Base-by-base conservation (phyloP, 2,888 invertebrate genomes). In the Phlogophora meticulosa region DNA sequence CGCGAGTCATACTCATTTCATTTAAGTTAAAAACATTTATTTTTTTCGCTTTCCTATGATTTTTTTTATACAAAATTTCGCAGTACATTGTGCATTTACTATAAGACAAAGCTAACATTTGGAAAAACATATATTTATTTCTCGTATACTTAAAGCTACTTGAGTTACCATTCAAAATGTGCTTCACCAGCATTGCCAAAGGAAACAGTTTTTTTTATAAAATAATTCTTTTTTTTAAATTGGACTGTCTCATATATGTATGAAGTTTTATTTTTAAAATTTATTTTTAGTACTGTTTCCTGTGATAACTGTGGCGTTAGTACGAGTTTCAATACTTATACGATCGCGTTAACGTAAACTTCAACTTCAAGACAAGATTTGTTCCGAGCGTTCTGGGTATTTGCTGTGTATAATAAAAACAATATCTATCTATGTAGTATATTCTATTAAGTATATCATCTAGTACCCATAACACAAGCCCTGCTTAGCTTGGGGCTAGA, bases 61-160 rank as follows among this genome's bases (percentile, higher is more conserved):
- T 69, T 55, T 36, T 61, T 70, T 48, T 76, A 60, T 82, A 59
- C 74, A 59, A 80, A 68, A 70, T 28, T 46, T 56, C 51, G 52
- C 51, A 56, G 52, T 61, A 69, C 56, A 63, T 58, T 45, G 80
- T 80, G 78, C 81, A 80, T 66, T 79, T 75, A 62, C 70, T 78
- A 70, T 32, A 78, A 72, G 61, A 76, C 69, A 67, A 80, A 81
- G 81, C 81, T 71, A 79, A 78, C 56, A 76, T 68, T 70, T 61
- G 75, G 63, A 72, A 78, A 81, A 72, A 60, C 64, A 75, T 65
- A 77, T 60, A 78, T 71, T 60, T 56, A 75, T 64, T 52, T 65
- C 58, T 58, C 67, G 46, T 63, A 73, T 64, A 51, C 76, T 83
- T 81, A 83, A 76, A 83, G 69, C 83, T 81, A 83, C 78, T 73